A percentile compares a stretch with the other conserved stretches of the same genome.
Evolutionary conservation across 2,113 vertebrate species (phyloP).

Genomic region (Thamnaconus septentrionalis): DNA sequence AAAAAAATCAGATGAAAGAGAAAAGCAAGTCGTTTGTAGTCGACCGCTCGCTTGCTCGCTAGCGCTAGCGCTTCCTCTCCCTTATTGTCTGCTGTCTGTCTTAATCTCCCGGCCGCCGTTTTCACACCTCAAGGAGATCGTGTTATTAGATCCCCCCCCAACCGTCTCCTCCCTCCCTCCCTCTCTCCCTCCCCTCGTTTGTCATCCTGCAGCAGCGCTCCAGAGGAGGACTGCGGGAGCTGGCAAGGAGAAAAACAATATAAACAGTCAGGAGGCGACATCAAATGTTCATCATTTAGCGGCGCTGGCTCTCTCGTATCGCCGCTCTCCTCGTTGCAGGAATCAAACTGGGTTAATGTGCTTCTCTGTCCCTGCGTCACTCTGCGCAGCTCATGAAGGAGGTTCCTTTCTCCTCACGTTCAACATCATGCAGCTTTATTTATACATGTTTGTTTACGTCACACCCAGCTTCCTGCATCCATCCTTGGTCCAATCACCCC

Average conservation of each 20-base stretch:
- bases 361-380: constrained; percentile 15
- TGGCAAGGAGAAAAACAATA: constrained; percentile 52
- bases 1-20: constrained; percentile 58
- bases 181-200: constrained; percentile 53
- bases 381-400: constrained; percentile 2
- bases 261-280: constrained; percentile 50
- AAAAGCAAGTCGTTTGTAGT: constrained; percentile 59
- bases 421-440: not conserved
- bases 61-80: constrained; percentile 42
- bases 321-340: constrained; percentile 33
- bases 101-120: constrained; percentile 67
- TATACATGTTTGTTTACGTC: not conserved
- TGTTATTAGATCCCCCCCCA: constrained; percentile 72
- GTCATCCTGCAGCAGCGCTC: constrained; percentile 66
- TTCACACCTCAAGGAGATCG: constrained; percentile 67
- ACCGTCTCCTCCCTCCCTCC: constrained; percentile 46
- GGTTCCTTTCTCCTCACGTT: constrained; percentile 1
- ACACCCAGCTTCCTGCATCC: constrained; percentile 1
- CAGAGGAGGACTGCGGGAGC: constrained; percentile 48
- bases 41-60: constrained; percentile 52
- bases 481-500: constrained; percentile 29
- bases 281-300: constrained; percentile 61
- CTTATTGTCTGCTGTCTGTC: constrained; percentile 70
- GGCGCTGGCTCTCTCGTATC: constrained; percentile 31
- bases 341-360: constrained; percentile 35